Evolutionary conservation across 2,113 vertebrate species (phyloP), one percentile per base, ranked within the genome.

Genomic region (Periophthalmodon schlosseri): DNA sequence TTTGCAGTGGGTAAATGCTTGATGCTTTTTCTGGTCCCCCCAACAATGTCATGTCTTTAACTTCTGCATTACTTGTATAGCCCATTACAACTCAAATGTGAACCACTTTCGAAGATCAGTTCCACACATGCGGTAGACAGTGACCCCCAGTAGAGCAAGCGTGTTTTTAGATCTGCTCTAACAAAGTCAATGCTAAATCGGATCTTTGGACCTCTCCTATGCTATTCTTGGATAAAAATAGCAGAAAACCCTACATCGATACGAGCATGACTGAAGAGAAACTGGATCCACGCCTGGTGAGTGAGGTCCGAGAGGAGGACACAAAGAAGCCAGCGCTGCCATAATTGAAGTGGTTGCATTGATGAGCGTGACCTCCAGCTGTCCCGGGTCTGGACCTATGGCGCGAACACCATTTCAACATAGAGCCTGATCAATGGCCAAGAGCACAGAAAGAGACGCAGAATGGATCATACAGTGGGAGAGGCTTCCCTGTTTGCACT

Each of bases 391-490:
- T 68, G 28, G 70, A 69, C 66, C 15, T 70, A 72, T 36, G 50
- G 46, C 78, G 21, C 11, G 58, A 0, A 1, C 60, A 60, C 54
- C 67, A 65, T 36, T 65, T 21, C 34, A 44, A 34, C 70, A 72
- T 24, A 36, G 34, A 64, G 61, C n/a, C 24, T 12, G 47, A 80
- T 86, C 77, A 70, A 72, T 84, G 66, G 73, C 56, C 76, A 70
- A 56, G 33, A 66, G 46, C 28, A 66, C 28, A 74, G 63, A 70
- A 39, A 72, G 66, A 80, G 73, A 36, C 5, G 79, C 77, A 79
- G 49, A 68, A 82, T 84, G 39, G 84, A 82, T 84, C 44, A 18
- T 72, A 47, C 54, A 68, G 70, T 70, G 52, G 61, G 78, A 66
- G 28, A 70, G 39, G 10, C 34, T 64, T 50, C n/a, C 4, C 36